These are phyloP conservation scores for Sinella curviseta DNA, from an alignment of 1,140 invertebrate species.

Conservation along the genomic window DNA sequence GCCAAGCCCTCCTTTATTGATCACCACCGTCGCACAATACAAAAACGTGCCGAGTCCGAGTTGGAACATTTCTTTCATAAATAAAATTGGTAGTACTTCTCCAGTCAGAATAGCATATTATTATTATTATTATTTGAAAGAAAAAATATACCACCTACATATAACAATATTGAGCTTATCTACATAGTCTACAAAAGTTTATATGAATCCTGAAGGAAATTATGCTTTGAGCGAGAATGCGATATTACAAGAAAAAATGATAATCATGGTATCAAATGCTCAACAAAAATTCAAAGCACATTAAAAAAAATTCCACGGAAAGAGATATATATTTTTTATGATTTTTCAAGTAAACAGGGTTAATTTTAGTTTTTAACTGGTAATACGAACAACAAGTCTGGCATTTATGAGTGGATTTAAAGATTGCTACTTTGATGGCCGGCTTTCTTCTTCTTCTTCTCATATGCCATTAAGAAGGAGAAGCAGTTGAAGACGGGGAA, in stretches of 20 bases:
- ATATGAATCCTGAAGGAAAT: no score
- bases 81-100: no score
- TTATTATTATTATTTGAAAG: no score
- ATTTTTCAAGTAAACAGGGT: not conserved
- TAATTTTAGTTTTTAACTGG: not conserved
- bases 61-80: no score
- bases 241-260: no score
- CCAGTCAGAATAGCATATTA: no score
- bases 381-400: not conserved
- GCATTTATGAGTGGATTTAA: slow-evolving; percentile 10
- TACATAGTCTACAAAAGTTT: no score
- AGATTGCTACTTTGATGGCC: slow-evolving; percentile 2
- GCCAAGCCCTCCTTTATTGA: slow-evolving; percentile 25
- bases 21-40: not conserved
- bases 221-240: no score
- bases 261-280: not conserved
- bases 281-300: not conserved
- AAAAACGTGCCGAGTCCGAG: not conserved
- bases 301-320: not conserved
- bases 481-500: not conserved
- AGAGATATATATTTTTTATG: not conserved
- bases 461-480: not conserved
- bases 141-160: no score
- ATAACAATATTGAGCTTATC: no score
- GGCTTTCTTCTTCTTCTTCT: slow-evolving; percentile 6